Base-by-base conservation (phyloP, 1,140 invertebrate genomes). In the Drosophila triauraria region DNA sequence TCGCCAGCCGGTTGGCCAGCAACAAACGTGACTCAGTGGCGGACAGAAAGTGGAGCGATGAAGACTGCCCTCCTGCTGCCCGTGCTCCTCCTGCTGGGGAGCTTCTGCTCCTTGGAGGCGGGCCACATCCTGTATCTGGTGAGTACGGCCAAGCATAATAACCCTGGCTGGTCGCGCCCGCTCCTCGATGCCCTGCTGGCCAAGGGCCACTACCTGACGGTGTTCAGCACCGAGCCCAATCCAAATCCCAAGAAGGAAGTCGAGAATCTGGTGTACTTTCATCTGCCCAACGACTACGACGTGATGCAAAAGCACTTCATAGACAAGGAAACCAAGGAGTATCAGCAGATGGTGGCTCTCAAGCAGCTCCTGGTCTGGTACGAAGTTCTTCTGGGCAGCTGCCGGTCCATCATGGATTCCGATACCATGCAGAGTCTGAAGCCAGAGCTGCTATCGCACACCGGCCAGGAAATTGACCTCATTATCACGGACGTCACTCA, bases 401-500 rank as follows among this genome's bases (percentile, higher is more conserved):
- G 87, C 32, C 50, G 62, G 3, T 17, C 54, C 1, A 9, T 75
- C 3, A 10, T 75, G 5, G 32, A 58, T 2, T 35, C 59, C 17
- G 5, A 51, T 5, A 17, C 30, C 25, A 17, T 53, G 23, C 20
- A 44, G 3, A 32, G 42, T 5, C 1, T 30, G n/a, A 13, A 47
- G 5, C 27, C 40, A 0, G 46, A 76, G 4, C 0, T 53, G 2
- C 3, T 23, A 1, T n/a, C 51, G 3, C 3, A 59, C 2, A 0
- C 44, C 1, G 4, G 8, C 0, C 15, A 23, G 1, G 25, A 71
- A 0, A 91, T 71, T 5, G 88, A 92, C 30, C 58, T 92, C n/a
- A 71, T 92, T 9, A 71, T 92, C 13, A 77, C 82, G 15, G 91
- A 92, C 65, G 62, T 77, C 27, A 91, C 75, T 2, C 70, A 64